A percentile compares a stretch with the other conserved stretches of the same genome.
Conservation (phyloP, 1,140 invertebrate species). For the Cardiocondyla obscurior region DNA sequence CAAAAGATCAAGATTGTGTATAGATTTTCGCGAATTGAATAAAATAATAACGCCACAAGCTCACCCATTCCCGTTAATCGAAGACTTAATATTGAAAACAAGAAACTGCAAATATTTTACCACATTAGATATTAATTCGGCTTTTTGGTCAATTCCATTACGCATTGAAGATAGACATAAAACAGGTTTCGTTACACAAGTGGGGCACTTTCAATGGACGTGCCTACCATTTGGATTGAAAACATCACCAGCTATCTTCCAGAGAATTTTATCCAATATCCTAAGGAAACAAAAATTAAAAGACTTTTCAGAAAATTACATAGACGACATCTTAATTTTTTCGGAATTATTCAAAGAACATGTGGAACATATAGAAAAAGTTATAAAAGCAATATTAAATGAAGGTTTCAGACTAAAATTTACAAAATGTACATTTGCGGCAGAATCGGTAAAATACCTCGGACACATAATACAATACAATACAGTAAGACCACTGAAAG, state of each 20-base stretch:
- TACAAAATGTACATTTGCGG: neutral
- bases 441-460: neutral
- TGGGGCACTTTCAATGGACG: neutral
- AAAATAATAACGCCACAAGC: conserved; percentile 1
- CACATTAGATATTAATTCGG: neutral
- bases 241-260: neutral
- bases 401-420: conserved; percentile 23
- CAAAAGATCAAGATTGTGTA: neutral
- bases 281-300: neutral
- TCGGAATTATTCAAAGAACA: conserved; percentile 5
- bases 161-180: neutral
- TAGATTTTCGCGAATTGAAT: neutral
- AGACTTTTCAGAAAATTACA: neutral
- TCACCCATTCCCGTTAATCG: conserved; percentile 18
- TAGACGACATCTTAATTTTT: conserved; percentile 3
- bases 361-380: neutral
- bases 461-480: neutral
- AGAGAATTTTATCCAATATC: neutral
- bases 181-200: neutral
- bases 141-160: conserved; percentile 18
- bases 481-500: neutral
- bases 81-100: neutral
- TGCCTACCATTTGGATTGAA: too few relatives aligned
- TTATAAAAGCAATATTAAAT: neutral
- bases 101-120: neutral